phyloP scores from a whole-genome alignment of 53 echinoderm and acorn worm species.

The Patiria pectinifera region DNA sequence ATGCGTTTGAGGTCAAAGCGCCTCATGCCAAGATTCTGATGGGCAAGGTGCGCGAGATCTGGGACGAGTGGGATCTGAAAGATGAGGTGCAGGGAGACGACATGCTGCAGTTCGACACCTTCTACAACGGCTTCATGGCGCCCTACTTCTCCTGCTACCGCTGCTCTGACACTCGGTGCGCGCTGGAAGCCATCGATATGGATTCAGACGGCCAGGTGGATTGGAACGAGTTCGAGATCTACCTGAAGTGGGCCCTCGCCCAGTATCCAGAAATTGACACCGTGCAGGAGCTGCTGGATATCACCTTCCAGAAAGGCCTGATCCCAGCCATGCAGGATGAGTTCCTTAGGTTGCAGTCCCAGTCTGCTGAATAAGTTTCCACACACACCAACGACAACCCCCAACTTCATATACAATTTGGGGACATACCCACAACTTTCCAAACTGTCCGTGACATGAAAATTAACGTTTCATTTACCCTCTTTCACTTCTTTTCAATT shows the following conservation, averaged over 20 bases:
- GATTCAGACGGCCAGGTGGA: constrained; percentile 55
- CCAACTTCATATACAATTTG: no score
- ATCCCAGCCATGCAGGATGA: constrained; percentile 73
- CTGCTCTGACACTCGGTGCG: constrained; percentile 53
- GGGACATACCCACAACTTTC: no score
- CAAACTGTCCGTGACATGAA: no score
- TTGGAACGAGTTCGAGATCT: constrained; percentile 58
- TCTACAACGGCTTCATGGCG: constrained; percentile 56
- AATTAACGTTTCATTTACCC: no score
- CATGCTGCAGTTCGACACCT: constrained; percentile 40
- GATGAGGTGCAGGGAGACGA: constrained; percentile 63
- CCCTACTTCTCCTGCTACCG: constrained; percentile 65
- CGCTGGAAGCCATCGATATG: constrained; percentile 67
- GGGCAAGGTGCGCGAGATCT: constrained; percentile 19
- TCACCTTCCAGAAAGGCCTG: constrained; percentile 66
- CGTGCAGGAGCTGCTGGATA: constrained; percentile 60
- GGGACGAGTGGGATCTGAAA: constrained; percentile 64
- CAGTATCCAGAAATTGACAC: constrained; percentile 40
- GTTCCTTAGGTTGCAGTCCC: background rate
- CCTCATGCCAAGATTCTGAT: constrained; percentile 28
- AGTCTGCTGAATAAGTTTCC: no score
- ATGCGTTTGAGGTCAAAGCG: background rate
- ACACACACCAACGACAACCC: no score
- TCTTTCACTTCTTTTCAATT: no score
- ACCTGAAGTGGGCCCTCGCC: constrained; percentile 49